Evolutionary conservation across 2,888 invertebrate genomes (phyloP), one percentile per base, ranked within the genome.

Genomic region (Dendrolimus houi): DNA sequence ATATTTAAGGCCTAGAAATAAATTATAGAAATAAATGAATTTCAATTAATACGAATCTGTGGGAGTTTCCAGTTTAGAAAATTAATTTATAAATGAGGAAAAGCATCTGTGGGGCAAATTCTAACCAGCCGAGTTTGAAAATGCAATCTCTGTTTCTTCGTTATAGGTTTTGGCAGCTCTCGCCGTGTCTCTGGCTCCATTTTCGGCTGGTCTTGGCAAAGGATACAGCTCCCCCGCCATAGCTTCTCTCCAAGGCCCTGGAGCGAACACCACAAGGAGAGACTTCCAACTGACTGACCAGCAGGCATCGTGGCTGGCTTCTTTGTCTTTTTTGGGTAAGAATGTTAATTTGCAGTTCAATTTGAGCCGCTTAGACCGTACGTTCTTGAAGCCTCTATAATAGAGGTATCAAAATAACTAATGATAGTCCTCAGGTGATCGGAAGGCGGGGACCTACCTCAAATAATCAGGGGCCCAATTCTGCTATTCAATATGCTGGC

Each of bases 201-300:
- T 95, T 72, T 94, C 94, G 8, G 94, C 94, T 0, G 95, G 95
- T 0, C 88, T 95, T 47, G 94, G 94, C 55, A 95, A 95, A 72
- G 95, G 95, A 0, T 95, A 95, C 87, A 94, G 94, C 62, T 94
- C 94, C 0, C 95, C 95, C 0, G 95, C 95, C 57, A 92, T 95
- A 58, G 95, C 94, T 1, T 94, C 94, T 0, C 92, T 95, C 41
- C 93, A 94, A 62, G 93, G 93, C 12, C 79, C 91, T 57, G 87
- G 83, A 0, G 75, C 79, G 2, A 91, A 91, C 55, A 79, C 85
- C 3, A 91, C 91, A 0, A 71, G 90, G n/a, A 62, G 87, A 29
- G 92, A 92, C 71, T 93, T 93, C 74, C 91, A 93, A 64, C 83
- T 93, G 53, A 92, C 92, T 0, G 92, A 93, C 74, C 94, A 95